Base-by-base conservation (phyloP, 2,888 invertebrate species). In the Ophion slaviceki region DNA sequence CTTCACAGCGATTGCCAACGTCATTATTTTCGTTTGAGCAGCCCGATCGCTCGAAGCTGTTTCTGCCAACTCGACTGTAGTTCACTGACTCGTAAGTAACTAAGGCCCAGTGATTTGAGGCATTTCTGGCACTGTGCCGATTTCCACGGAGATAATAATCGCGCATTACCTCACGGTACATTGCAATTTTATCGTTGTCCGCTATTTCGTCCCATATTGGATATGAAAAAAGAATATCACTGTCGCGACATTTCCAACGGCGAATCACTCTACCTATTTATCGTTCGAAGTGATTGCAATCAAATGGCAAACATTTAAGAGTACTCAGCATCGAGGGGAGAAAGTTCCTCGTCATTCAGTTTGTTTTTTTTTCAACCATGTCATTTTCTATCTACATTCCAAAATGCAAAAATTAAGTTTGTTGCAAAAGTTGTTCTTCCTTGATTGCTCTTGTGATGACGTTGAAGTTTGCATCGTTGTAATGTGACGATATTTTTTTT, bases 121-220 rank as follows among this genome's bases (percentile, higher is more conserved):
- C 80, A 82, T 87, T 87, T 80, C 78, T 87, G 87, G 86, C 86
- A 84, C 83, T 87, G 70, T 85, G 82, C 86, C 87, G 82, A 87
- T 86, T 82, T 82, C 76, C 61, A 45, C 57, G 64, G 20, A 76
- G 85, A 68, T 84, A 76, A 68, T 68, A 76, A 76, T 76, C 40
- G 11, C 57, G 20, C 14, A 71, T 45, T 53, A 53, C 53, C 20
- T 47, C 32, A 40, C 57, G 47, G 61, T 75, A 24, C 64, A 78
- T 77, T 79, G 62, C 28, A 67, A 67, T 59, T 61, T 67, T 59
- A 80, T 82, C 71, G 74, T 53, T 76, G 47, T 76, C 7, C 64
- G 17, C 53, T 66, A 62, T 20, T 74, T 28, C 20, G 17, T 62
- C 6, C 2, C 24, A 14, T 74, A 66, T 66, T 40, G 32, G n/a